phyloP scores from a whole-genome alignment of 1,140 invertebrate genomes.

The Magallana ariakensis region DNA sequence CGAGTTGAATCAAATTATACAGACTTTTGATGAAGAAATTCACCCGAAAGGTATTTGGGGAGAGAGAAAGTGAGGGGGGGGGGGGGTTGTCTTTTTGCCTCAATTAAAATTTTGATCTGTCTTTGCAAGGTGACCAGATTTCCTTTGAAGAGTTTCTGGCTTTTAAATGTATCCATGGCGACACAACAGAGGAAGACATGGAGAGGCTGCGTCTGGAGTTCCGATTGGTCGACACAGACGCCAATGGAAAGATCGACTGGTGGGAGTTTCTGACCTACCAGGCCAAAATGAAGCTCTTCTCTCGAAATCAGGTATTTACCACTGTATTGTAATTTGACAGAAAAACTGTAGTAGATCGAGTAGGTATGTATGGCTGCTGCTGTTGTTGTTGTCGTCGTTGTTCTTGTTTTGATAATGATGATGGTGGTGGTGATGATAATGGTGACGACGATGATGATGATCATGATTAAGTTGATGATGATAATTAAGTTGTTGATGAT shows the following conservation, averaged over 20 bases:
- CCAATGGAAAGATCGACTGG: slow-evolving; percentile 43
- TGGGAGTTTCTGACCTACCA: slow-evolving; percentile 49
- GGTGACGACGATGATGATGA: too few species aligned
- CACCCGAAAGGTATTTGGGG: background rate
- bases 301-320: slow-evolving; percentile 13
- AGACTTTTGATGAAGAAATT: slow-evolving; percentile 15
- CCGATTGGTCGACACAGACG: slow-evolving; percentile 31
- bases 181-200: slow-evolving; percentile 28
- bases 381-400: background rate
- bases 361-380: too few species aligned
- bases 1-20: background rate
- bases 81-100: too few species aligned
- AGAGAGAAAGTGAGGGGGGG: too few species aligned
- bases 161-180: slow-evolving; percentile 18
- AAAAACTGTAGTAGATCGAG: too few species aligned
- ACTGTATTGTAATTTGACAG: background rate
- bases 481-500: too few species aligned
- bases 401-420: background rate
- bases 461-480: too few species aligned
- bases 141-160: slow-evolving; percentile 46
- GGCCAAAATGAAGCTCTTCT: slow-evolving; percentile 29
- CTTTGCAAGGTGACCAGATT: slow-evolving; percentile 29
- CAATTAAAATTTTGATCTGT: too few species aligned
- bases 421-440: background rate
- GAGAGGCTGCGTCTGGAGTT: slow-evolving; percentile 40